A percentile compares a stretch with the other conserved stretches of the same genome.
Evolutionary conservation across 2,113 vertebrate species (phyloP).

Genomic region (Pantherophis guttatus): DNA sequence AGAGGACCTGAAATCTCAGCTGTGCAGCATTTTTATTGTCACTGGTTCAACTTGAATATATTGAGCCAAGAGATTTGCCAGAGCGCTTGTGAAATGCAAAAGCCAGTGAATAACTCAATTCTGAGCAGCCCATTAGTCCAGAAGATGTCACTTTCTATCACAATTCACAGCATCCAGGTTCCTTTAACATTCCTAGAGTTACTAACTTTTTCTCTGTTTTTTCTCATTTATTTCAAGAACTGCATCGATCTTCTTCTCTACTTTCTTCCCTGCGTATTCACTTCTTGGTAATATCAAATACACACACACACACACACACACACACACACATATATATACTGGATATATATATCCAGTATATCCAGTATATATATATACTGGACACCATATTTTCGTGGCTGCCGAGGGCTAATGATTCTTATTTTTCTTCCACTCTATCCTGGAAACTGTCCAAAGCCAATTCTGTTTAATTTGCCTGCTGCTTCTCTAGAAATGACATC

Average conservation of each 20-base stretch:
- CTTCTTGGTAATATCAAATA: not conserved
- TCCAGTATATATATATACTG: slow-evolving; percentile 54
- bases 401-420: slow-evolving; percentile 24
- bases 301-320: too few relatives aligned
- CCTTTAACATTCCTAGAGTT: not conserved
- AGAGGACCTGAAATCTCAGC: not conserved
- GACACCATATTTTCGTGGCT: slow-evolving; percentile 43
- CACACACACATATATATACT: too few relatives aligned
- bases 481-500: slow-evolving; percentile 74
- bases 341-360: too few relatives aligned
- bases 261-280: not conserved
- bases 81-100: not conserved
- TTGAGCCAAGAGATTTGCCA: not conserved
- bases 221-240: not conserved
- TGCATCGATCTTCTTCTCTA: slow-evolving; percentile 21
- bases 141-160: not conserved
- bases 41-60: not conserved
- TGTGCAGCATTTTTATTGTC: not conserved
- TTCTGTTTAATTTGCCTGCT: slow-evolving; percentile 74
- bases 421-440: slow-evolving; percentile 61
- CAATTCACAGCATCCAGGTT: not conserved
- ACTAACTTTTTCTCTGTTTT: not conserved
- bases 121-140: not conserved
- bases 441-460: slow-evolving; percentile 69
- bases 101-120: not conserved